phyloP scores from a whole-genome alignment of 2,888 invertebrate species.

The Eurytoma californica region DNA sequence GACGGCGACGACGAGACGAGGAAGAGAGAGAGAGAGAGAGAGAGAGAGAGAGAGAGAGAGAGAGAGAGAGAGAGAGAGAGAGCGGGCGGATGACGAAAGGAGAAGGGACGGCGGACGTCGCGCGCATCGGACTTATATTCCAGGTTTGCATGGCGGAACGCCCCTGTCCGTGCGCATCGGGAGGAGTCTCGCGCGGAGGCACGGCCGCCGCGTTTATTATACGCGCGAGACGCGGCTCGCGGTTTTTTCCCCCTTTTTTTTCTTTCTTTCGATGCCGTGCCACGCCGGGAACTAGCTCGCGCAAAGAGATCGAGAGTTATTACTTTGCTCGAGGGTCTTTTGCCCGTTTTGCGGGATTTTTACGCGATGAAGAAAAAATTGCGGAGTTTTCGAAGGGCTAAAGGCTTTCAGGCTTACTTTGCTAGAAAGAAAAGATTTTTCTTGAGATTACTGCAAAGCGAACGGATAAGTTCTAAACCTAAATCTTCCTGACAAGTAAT shows the following conservation, averaged over 20 bases:
- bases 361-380: neutral
- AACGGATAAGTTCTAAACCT: no score
- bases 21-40: slow-evolving; percentile 15
- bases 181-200: slow-evolving; percentile 50
- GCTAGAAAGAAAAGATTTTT: no score
- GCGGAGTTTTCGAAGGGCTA: neutral
- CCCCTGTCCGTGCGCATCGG: slow-evolving; percentile 67
- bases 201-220: slow-evolving; percentile 36
- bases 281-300: neutral
- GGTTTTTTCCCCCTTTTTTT: neutral
- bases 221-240: slow-evolving; percentile 16
- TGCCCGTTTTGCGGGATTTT: neutral
- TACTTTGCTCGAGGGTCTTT: neutral
- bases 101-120: slow-evolving; percentile 49
- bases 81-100: slow-evolving; percentile 46
- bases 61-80: no score
- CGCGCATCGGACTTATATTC: slow-evolving; percentile 68
- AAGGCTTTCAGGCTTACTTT: no score
- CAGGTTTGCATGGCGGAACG: slow-evolving; percentile 74
- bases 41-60: no score
- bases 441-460: no score
- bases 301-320: neutral
- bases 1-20: slow-evolving; percentile 20
- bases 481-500: no score
- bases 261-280: neutral